A percentile compares a stretch with the other conserved stretches of the same genome.
Conservation (phyloP, 2,797 vertebrate species). For the Hybognathus amarus region DNA sequence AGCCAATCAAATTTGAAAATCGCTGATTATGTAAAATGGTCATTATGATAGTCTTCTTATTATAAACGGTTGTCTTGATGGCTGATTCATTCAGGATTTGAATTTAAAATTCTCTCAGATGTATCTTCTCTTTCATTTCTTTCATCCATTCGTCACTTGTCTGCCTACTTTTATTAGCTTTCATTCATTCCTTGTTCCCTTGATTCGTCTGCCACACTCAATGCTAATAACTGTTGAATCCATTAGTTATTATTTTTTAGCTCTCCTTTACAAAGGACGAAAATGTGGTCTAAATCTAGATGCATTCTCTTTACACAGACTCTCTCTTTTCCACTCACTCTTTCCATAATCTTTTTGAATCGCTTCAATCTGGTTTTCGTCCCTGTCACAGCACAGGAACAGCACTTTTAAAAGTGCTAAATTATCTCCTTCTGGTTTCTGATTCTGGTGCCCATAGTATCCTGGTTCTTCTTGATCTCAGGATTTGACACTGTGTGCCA, state of each 20-base stretch:
- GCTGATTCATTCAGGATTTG: neutral
- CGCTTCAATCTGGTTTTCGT: no score
- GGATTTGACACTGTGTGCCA: no score
- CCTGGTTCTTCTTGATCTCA: no score
- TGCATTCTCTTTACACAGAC: neutral
- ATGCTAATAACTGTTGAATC: constrained; percentile 33
- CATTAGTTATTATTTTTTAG: constrained; percentile 37
- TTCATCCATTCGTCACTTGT: neutral
- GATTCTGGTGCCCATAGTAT: no score
- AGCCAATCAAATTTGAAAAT: neutral
- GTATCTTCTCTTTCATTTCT: neutral
- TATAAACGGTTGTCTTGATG: neutral
- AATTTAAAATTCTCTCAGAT: neutral
- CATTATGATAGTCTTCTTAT: neutral
- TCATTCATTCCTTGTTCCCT: constrained; percentile 15
- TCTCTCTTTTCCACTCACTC: neutral
- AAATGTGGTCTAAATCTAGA: constrained; percentile 15
- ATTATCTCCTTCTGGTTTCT: no score
- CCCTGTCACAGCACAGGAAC: no score
- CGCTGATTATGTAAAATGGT: neutral
- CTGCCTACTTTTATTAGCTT: constrained; percentile 20
- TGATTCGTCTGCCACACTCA: neutral
- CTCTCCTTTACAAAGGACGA: neutral
- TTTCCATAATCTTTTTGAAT: no score
- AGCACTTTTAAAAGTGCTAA: no score